Evolutionary conservation across 2,797 vertebrate genomes (phyloP), one percentile per base, ranked within the genome.

Genomic region (Eulemur coronatus): DNA sequence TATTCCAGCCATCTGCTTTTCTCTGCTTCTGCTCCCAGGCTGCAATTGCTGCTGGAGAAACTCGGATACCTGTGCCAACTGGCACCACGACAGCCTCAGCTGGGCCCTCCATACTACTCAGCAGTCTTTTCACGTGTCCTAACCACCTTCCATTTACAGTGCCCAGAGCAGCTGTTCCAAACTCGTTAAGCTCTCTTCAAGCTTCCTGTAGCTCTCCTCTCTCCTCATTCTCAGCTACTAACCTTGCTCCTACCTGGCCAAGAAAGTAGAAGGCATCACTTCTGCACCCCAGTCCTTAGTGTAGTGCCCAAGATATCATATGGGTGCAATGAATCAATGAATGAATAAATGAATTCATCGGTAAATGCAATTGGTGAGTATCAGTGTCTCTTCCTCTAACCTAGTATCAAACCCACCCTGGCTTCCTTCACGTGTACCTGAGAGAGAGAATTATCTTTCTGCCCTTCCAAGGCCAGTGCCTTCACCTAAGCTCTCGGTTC

Each of bases 1-100:
- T 96, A 91, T 91, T 92, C 89, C 82, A 96, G 24, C 95, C 97
- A 96, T 95, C 97, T 97, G 96, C 80, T 96, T 84, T 96, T 72
- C 78, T 81, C 41, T 1, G 38, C 82, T 78, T 88, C 81, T 94
- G 89, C 72, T 94, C 85, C 18, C 61, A 91, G 86, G 81, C 88
- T 96, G 91, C 80, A 94, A 94, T 81, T 94, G 76, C 93, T 94
- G 75, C 82, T 79, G 22, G 76, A 89, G n/a, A 88, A 95, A 88
- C 90, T 73, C 3, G 5, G 91, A 41, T 78, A 35, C 90, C 69
- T 61, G 41, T 95, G 97, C 97, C 97, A 97, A 0, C 3, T 91
- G 97, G 97, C 96, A 91, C 11, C 13, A 5, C 18, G 20, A 59
- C 91, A 90, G 1, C 73, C 85, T 92, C 97, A 85, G 80, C 73